A percentile compares a stretch with the other conserved stretches of the same genome.
phyloP scores from a whole-genome alignment of 1,140 invertebrate species.

The Aphidius ervi region DNA sequence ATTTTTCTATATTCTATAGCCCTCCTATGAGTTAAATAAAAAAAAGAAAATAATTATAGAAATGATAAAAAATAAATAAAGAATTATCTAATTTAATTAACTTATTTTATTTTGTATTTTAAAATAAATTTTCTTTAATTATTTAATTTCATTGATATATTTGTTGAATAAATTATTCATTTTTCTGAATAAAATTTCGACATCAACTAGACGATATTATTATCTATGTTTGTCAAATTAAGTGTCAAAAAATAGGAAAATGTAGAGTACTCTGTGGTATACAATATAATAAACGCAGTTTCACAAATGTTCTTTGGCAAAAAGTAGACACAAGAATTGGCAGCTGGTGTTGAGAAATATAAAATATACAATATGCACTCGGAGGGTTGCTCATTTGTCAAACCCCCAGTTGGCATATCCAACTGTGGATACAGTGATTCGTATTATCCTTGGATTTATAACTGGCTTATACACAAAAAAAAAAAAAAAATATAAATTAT shows the following conservation, averaged over 20 bases:
- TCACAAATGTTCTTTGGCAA: neutral
- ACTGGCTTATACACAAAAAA: slow-evolving; percentile 12
- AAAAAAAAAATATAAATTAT: neutral
- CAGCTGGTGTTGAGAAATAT: slow-evolving; percentile 5
- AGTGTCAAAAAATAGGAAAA: neutral
- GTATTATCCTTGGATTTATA: slow-evolving; percentile 12
- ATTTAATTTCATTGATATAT: too few species aligned
- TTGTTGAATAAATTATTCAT: too few species aligned
- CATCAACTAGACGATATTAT: too few species aligned
- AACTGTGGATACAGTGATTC: neutral
- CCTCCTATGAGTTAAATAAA: too few species aligned
- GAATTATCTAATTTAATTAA: too few species aligned
- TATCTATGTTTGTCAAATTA: too few species aligned
- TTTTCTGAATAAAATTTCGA: too few species aligned
- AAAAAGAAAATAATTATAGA: too few species aligned
- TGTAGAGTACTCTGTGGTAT: neutral
- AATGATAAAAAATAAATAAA: too few species aligned
- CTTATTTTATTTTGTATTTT: too few species aligned
- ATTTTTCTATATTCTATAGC: too few species aligned
- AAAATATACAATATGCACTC: neutral
- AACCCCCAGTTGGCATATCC: slow-evolving; percentile 12
- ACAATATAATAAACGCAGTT: neutral
- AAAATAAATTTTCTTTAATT: too few species aligned
- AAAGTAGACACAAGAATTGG: slow-evolving; percentile 8
- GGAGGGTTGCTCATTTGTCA: slow-evolving; percentile 20